These are phyloP conservation scores for Cantharis lateralis DNA, from an alignment of 2,888 invertebrate species.

Conservation along the genomic window DNA sequence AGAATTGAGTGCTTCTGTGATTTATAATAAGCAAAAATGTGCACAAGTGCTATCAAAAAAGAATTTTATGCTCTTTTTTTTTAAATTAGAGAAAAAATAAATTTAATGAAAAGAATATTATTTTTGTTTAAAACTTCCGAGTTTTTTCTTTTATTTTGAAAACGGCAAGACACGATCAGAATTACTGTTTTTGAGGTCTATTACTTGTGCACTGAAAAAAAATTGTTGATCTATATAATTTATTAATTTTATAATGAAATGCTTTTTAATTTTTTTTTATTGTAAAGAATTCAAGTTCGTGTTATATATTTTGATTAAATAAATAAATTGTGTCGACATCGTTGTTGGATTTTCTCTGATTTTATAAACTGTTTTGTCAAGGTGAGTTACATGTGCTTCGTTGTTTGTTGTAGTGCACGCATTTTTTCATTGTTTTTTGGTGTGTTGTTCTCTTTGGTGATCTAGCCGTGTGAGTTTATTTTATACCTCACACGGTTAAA, in stretches of 20 bases:
- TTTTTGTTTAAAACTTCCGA: neutral
- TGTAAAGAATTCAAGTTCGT: neutral
- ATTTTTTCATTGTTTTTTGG: conserved; percentile 14
- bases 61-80: neutral
- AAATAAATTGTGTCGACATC: neutral
- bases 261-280: neutral
- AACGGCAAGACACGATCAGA: neutral
- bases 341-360: neutral
- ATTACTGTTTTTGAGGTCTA: neutral
- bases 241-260: neutral
- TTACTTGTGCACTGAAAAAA: neutral
- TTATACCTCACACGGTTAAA: conserved; percentile 44
- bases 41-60: neutral
- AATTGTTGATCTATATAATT: neutral
- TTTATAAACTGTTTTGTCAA: neutral
- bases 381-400: neutral
- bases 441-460: conserved; percentile 52
- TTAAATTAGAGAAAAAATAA: neutral
- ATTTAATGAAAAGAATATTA: neutral
- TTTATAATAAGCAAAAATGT: neutral
- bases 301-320: neutral
- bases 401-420: neutral
- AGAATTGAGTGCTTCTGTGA: conserved; percentile 25
- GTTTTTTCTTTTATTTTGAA: neutral
- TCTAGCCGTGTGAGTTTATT: conserved; percentile 54